These are phyloP conservation scores for Drosophila mulleri DNA, from an alignment of 2,888 invertebrate species.

Conservation along the genomic window DNA sequence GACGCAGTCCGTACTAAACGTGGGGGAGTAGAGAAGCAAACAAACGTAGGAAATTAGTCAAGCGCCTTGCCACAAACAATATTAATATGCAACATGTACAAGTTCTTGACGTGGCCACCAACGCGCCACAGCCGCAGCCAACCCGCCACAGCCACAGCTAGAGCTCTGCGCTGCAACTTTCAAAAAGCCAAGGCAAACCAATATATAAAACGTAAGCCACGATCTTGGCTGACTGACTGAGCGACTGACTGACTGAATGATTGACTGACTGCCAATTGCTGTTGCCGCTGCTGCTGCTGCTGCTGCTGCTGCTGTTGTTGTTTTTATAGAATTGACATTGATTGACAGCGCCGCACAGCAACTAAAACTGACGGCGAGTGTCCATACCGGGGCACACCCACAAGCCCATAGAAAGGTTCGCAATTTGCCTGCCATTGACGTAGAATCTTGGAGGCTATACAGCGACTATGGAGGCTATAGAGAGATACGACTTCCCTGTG, in stretches of 20 bases:
- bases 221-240: constrained; percentile 17
- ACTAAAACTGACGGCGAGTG: constrained; percentile 45
- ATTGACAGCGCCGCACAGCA: constrained; percentile 71
- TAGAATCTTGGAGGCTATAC: constrained; percentile 13
- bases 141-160: no score
- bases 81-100: constrained; percentile 57
- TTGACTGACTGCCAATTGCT: constrained; percentile 19
- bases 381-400: constrained; percentile 54
- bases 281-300: constrained; percentile 18
- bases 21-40: constrained; percentile 19
- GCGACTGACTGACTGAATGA: constrained; percentile 27
- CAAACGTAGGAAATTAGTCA: constrained; percentile 33
- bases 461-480: background rate
- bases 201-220: constrained; percentile 27
- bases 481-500: constrained; percentile 22
- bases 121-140: constrained; percentile 32
- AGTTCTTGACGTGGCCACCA: constrained; percentile 69
- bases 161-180: constrained; percentile 53
- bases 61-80: constrained; percentile 42
- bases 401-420: constrained; percentile 50
- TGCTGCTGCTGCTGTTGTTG: constrained; percentile 15
- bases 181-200: constrained; percentile 63
- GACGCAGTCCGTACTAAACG: constrained; percentile 93
- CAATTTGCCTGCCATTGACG: constrained; percentile 22
- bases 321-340: constrained; percentile 46